Base-by-base conservation (phyloP, 1,140 invertebrate species). In the Drosophila tristis region DNA sequence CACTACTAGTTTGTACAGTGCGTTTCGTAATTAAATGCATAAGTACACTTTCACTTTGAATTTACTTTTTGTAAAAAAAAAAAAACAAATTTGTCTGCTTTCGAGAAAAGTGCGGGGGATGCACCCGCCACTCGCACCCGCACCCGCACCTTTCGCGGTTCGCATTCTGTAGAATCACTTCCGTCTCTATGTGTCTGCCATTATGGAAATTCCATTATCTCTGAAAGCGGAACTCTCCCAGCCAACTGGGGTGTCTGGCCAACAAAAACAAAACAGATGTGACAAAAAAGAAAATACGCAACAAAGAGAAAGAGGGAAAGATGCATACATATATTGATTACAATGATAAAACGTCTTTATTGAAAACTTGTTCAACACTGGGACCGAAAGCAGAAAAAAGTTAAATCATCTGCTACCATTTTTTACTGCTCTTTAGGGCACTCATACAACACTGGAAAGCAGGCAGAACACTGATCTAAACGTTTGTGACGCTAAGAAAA, bases 141-240 rank as follows among this genome's bases (percentile, higher is more conserved):
- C 16, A 16, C 16, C 23, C 29, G 8, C 59, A 51, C 44, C 26
- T 35, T 15, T 29, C 20, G 13, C 35, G 31, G 16, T 56, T 13
- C 20, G n/a, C 61, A 31, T 23, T 39, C 5, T n/a, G 20, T 25
- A 13, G 13, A 9, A 45, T 55, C 7, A 48, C 65, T 48, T 5
- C 16, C 35, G 35, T 35, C 35, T 43, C 55, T 16, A 57, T 51
- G 58, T 51, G 47, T 39, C 35, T 13, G 35, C 2, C 35, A 26
- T 51, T 63, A 74, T 74, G 35, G 53, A 47, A 74, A 57, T 64
- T 45, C 9, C 51, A 57, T 74, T 64, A 64, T 57, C 51, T 51
- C 11, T 7, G 29, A 56, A 20, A 16, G 39, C 42, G 29, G 9
- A 62, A 73, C 58, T 72, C 39, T 51, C 11, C 49, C 7, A 39